Evolutionary conservation across 30 jellyfish, hydroid and myxozoan genomes (phyloP), one percentile per base, ranked within the genome.

Genomic region (Hydra vulgaris): DNA sequence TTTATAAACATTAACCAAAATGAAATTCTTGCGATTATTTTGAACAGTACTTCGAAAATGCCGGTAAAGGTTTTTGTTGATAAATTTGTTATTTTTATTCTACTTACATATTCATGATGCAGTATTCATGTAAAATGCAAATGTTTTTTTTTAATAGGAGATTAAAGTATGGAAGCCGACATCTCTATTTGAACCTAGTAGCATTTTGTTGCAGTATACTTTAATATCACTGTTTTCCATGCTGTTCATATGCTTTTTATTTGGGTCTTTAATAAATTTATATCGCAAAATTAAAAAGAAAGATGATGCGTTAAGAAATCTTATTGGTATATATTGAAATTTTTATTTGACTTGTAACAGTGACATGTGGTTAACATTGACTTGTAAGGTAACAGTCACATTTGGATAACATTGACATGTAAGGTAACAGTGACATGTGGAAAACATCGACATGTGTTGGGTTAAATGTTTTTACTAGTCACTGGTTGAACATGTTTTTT

Each of bases 11-110:
- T 54, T 54, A 78, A 78, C 21, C 80, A 78, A 56, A 23, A 78
- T 52, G 69, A 61, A 17, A 52, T 78, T 12, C 79, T 78, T 5
- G 52, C 19, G 25, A 40, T 78, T 53, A 54, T 78, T 0, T 27
- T 21, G 53, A 55, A 52, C 19, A 78, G 82, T 52, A 78, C 85
- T 7, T 7, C 22, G 4, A 53, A 4, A 27, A 78, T 78, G 85
- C 79, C 27, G 79, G 85, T 78, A 40, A 12, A 3, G 12, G 12
- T 40, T 3, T 12, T 3, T 12, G 61, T n/a, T n/a, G n/a, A n/a
- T n/a, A 40, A 40, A 40, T 40, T 40, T 40, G 5, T 12, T 40
- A 40, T 40, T 40, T 40, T 40, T n/a, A n/a, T n/a, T n/a, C n/a
- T n/a, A n/a, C n/a, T n/a, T n/a, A n/a, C n/a, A n/a, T n/a, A n/a